Base-by-base conservation (phyloP, 2,888 invertebrate genomes). In the Drosophila yooni region DNA sequence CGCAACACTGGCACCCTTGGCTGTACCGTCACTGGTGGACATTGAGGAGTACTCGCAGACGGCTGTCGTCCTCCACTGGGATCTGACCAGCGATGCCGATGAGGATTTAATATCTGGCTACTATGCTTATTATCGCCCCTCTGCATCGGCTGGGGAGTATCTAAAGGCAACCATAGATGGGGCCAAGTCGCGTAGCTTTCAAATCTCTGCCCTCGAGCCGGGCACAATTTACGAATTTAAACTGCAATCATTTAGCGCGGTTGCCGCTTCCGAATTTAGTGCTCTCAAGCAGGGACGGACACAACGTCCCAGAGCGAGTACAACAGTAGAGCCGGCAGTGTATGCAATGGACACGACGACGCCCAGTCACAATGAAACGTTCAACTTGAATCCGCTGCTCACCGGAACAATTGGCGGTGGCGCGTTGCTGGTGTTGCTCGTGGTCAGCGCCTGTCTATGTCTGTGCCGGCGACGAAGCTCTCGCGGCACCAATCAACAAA, bases 171-270 rank as follows among this genome's bases (percentile, higher is more conserved):
- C 97, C 0, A 95, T 97, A 0, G 95, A 96, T 81, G 96, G 96
- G 0, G 95, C 95, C 70, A 94, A 94, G 21, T 94, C 96, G 0
- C 94, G 96, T 4, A 95, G 95, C 29, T 95, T 96, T 76, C 94
- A 96, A 40, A 95, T 99, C 34, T 94, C 95, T 0, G 96, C 98
- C 91, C 94, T 99, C 3, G 94, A 95, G 68, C 95, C 98, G 0
- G 97, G 97, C 74, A 97, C 97, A 0, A 95, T 96, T 0, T 99
- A 99, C 92, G 98, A 98, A 90, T 96, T 99, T 83, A 98, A 98
- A 92, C 94, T 99, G 90, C 98, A 98, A 91, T 96, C 97, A 31
- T 99, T 98, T 88, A 98, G 97, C 46, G 95, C 96, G 6, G 96
- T 96, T 62, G 96, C 97, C 0, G 97, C 97, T 0, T 98, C 98